Evolutionary conservation across 2,888 invertebrate species (phyloP).

Genomic region (Chymomyza amoena): DNA sequence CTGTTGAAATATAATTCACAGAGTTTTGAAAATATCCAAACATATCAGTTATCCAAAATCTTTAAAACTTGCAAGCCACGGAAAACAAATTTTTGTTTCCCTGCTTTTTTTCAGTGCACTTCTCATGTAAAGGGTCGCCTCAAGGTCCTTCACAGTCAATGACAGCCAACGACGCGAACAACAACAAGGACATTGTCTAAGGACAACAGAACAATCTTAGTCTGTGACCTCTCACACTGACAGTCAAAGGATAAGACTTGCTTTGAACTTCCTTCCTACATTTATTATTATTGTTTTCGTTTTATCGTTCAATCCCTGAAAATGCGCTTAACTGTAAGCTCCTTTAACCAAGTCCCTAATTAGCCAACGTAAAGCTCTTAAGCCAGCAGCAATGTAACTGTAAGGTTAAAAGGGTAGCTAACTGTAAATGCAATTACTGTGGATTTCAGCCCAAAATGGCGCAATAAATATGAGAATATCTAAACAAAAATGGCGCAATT

Average conservation of each 20-base stretch:
- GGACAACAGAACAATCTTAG: slow-evolving; percentile 7
- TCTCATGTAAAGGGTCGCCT: slow-evolving; percentile 6
- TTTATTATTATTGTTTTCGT: background rate
- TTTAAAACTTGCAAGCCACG: too few species aligned
- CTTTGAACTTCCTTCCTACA: background rate
- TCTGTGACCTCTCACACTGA: background rate
- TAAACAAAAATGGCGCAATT: background rate
- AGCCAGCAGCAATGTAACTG: background rate
- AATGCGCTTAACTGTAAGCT: background rate
- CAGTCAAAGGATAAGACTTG: background rate
- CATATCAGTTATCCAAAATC: too few species aligned
- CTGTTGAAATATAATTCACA: too few species aligned
- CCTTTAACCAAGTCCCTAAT: too few species aligned
- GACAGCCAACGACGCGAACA: slow-evolving; percentile 1
- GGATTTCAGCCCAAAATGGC: background rate
- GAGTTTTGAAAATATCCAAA: too few species aligned
- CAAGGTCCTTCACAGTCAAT: slow-evolving; percentile 22
- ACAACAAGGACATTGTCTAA: slow-evolving; percentile 31
- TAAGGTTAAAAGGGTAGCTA: background rate
- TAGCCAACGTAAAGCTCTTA: background rate
- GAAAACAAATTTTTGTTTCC: too few species aligned
- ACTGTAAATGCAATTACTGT: background rate
- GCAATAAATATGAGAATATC: background rate
- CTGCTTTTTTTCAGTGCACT: background rate
- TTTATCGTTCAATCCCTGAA: background rate